These are phyloP conservation scores for Calyptommatus sinebrachiatus DNA, from an alignment of 2,113 vertebrate genomes.

Conservation along the genomic window DNA sequence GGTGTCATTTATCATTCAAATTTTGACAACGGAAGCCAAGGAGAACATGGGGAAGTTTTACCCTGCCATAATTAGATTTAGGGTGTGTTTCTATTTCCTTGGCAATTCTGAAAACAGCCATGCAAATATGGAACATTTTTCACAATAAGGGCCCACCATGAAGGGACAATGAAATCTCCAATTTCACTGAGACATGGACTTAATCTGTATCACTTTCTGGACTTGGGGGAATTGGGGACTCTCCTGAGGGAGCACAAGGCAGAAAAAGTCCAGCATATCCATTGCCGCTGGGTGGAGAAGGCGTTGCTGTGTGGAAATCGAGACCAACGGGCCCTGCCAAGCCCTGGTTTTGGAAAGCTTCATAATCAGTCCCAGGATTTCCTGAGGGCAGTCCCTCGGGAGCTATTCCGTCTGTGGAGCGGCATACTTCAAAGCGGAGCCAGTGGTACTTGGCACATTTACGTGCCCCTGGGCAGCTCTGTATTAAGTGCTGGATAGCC, in stretches of 20 bases:
- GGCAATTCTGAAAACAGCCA: too few species aligned
- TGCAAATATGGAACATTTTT: too few species aligned
- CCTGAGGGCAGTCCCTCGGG: conserved; percentile 74
- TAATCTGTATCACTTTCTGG: conserved; percentile 24
- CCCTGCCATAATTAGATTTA: too few species aligned
- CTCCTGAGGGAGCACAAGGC: conserved; percentile 17
- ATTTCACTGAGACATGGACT: background rate
- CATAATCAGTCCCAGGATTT: conserved; percentile 78
- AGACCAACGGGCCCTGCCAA: conserved; percentile 7
- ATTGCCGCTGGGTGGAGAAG: conserved; percentile 19
- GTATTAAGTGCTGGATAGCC: conserved; percentile 87
- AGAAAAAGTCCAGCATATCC: conserved; percentile 26
- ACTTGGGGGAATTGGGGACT: conserved; percentile 16
- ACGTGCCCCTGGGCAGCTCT: conserved; percentile 87
- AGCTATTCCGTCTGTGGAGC: conserved; percentile 72
- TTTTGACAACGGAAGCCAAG: too few species aligned
- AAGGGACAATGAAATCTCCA: too few species aligned
- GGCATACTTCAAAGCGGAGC: conserved; percentile 86
- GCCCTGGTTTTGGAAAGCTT: conserved; percentile 70
- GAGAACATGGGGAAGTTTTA: too few species aligned
- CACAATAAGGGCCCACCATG: too few species aligned
- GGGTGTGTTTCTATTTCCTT: too few species aligned
- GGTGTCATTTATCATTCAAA: background rate
- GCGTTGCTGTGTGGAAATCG: conserved; percentile 9
- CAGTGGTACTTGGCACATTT: conserved; percentile 87